phyloP scores from a whole-genome alignment of 53 echinoderm and acorn worm genomes.

The Mesocentrotus franciscanus region DNA sequence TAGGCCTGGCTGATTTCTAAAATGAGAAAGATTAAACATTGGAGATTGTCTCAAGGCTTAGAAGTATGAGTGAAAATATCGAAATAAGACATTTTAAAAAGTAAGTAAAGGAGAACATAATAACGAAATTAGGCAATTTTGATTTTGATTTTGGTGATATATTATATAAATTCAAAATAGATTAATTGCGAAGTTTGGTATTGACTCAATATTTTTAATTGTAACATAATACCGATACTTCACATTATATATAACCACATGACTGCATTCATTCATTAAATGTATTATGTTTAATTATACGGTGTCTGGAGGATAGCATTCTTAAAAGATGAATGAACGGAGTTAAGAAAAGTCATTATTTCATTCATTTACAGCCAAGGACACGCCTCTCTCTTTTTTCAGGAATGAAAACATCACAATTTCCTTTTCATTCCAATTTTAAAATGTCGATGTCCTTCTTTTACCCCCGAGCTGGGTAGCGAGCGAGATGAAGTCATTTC shows the following conservation, averaged over 20 bases:
- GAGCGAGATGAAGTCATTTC: constrained; percentile 53
- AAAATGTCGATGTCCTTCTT: constrained; percentile 61
- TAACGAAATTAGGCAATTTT: too few relatives aligned
- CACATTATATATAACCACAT: not conserved
- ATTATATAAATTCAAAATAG: too few relatives aligned
- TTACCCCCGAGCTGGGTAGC: constrained; percentile 32
- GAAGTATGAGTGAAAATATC: too few relatives aligned
- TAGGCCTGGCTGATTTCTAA: too few relatives aligned
- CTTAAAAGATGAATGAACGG: constrained; percentile 24
- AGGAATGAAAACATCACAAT: constrained; percentile 55
- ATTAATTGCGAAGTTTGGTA: not conserved
- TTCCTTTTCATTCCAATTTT: constrained; percentile 48
- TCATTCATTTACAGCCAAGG: constrained; percentile 29
- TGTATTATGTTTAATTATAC: not conserved
- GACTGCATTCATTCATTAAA: not conserved
- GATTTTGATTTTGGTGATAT: too few relatives aligned
- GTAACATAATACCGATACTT: not conserved
- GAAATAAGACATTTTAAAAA: too few relatives aligned
- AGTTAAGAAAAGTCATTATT: not conserved
- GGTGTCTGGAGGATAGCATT: not conserved
- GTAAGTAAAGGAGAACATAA: too few relatives aligned
- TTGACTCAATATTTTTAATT: not conserved
- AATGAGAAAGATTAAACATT: too few relatives aligned
- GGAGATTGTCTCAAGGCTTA: too few relatives aligned
- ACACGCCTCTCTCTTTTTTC: constrained; percentile 26